phyloP scores from a whole-genome alignment of 2,113 vertebrate species.

The Psilopsiagon aymara region DNA sequence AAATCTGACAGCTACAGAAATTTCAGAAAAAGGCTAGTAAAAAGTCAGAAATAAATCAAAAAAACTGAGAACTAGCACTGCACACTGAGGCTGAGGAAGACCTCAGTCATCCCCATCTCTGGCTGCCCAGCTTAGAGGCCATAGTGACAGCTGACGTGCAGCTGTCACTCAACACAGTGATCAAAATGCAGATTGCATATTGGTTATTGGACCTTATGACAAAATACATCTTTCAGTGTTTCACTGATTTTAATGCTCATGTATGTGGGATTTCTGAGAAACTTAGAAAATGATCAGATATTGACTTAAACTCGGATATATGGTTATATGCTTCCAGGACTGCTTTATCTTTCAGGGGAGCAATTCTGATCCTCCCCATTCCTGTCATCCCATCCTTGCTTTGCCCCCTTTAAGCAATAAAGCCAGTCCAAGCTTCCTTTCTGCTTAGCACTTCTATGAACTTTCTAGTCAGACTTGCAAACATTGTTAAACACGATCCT shows the following conservation, averaged over 20 bases:
- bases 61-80: not conserved
- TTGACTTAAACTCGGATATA: not conserved
- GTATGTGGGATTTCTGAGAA: not conserved
- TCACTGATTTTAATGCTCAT: not conserved
- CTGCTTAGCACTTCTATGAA: not conserved
- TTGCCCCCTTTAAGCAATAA: not conserved
- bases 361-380: not conserved
- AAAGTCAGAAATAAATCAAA: not conserved
- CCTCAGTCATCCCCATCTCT: not conserved
- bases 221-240: not conserved
- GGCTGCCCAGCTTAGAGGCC: not conserved
- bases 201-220: not conserved
- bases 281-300: not conserved
- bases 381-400: not conserved
- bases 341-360: not conserved
- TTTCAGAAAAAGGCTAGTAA: not conserved
- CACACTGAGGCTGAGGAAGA: not conserved
- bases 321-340: not conserved
- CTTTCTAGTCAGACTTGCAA: conserved; percentile 10
- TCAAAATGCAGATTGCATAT: conserved; percentile 27
- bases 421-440: not conserved
- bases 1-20: not conserved
- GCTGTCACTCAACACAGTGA: not conserved
- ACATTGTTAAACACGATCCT: not conserved
- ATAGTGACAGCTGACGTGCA: not conserved